Evolutionary conservation across 2,888 invertebrate species (phyloP).

Genomic region (Rhogogaster chlorosoma): DNA sequence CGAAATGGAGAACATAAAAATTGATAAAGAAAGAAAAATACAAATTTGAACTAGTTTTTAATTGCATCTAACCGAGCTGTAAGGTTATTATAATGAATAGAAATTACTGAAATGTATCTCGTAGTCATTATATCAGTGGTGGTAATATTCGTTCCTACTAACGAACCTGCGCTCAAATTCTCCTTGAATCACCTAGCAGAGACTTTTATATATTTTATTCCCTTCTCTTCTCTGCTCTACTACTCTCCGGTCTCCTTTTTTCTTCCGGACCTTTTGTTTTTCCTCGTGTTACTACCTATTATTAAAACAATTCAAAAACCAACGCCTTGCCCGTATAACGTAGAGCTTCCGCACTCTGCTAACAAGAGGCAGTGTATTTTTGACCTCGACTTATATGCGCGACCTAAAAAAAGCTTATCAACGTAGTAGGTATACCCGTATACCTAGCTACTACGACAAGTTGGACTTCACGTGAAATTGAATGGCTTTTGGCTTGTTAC

Average conservation of each 20-base stretch:
- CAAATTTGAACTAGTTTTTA: background rate
- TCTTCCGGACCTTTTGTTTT: background rate
- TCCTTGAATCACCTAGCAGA: background rate
- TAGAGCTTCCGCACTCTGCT: background rate
- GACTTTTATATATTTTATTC: background rate
- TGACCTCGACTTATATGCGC: constrained; percentile 8
- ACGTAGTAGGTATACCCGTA: background rate
- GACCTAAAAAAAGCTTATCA: constrained; percentile 25
- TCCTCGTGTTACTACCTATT: background rate
- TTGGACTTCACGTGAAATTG: constrained; percentile 12
- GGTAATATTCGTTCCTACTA: background rate
- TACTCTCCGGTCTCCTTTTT: background rate
- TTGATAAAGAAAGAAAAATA: background rate
- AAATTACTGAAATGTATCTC: background rate
- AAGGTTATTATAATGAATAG: background rate
- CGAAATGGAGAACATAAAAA: background rate
- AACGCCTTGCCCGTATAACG: background rate
- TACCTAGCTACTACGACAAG: background rate
- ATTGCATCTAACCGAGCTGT: background rate
- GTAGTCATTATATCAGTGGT: background rate
- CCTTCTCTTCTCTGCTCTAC: background rate
- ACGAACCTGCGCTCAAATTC: background rate
- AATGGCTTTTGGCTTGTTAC: constrained; percentile 37
- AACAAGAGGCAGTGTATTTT: constrained; percentile 8
- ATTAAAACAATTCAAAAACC: background rate